A percentile compares a stretch with the other conserved stretches of the same genome.
phyloP scores from a whole-genome alignment of 2,797 vertebrate species.

The Gymnodraco acuticeps region DNA sequence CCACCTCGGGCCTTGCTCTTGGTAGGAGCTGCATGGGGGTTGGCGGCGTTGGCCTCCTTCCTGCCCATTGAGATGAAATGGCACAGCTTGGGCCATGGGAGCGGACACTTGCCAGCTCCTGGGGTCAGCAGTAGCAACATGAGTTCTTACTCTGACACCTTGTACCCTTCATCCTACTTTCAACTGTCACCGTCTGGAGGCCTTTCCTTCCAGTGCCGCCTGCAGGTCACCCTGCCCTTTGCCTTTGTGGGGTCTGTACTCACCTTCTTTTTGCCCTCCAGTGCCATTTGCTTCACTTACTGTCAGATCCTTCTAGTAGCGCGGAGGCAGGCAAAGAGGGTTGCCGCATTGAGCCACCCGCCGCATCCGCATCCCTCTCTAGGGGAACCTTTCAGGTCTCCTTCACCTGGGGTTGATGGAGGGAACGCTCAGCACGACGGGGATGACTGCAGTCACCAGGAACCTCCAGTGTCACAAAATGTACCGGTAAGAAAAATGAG shows the following conservation, averaged over 20 bases:
- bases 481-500: slow-evolving; percentile 75
- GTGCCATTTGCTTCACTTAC: slow-evolving; percentile 98
- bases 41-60: slow-evolving; percentile 93
- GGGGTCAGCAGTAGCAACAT: slow-evolving; percentile 53
- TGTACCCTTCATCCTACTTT: slow-evolving; percentile 80
- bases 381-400: slow-evolving; percentile 80
- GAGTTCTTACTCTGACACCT: slow-evolving; percentile 67
- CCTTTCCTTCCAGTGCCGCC: slow-evolving; percentile 88
- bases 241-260: slow-evolving; percentile 94
- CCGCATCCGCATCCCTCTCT: slow-evolving; percentile 82
- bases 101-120: slow-evolving; percentile 37
- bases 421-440: slow-evolving; percentile 69
- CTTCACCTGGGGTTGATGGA: slow-evolving; percentile 70
- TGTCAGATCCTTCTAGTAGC: slow-evolving; percentile 94
- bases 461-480: slow-evolving; percentile 74
- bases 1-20: slow-evolving; percentile 89
- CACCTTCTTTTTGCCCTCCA: slow-evolving; percentile 95
- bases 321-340: slow-evolving; percentile 91
- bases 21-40: slow-evolving; percentile 91
- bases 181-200: slow-evolving; percentile 67
- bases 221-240: slow-evolving; percentile 93
- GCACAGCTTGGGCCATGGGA: slow-evolving; percentile 87
- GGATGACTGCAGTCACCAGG: slow-evolving; percentile 82
- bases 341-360: slow-evolving; percentile 89
- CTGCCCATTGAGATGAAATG: slow-evolving; percentile 96